phyloP scores from a whole-genome alignment of 2,888 invertebrate genomes.

The Lasioglossum calceatum region DNA sequence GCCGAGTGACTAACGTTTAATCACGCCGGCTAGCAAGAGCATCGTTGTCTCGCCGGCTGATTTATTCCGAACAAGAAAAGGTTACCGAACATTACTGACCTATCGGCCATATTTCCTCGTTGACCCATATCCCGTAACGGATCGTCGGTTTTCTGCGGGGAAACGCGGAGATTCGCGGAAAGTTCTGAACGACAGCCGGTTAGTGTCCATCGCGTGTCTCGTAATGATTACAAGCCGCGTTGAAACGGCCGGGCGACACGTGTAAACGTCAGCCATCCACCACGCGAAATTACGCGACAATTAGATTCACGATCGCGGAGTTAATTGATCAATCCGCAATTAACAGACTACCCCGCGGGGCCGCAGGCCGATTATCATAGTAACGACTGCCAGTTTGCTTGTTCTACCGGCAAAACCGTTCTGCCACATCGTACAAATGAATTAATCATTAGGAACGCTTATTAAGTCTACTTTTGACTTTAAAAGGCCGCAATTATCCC shows the following conservation, averaged over 20 bases:
- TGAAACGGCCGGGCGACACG: slow-evolving; percentile 26
- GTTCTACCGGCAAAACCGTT: not conserved
- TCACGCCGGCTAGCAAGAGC: not conserved
- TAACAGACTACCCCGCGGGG: not conserved
- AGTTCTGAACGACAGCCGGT: not conserved
- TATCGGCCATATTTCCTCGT: not conserved
- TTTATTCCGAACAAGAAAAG: slow-evolving; percentile 17
- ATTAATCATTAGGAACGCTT: slow-evolving; percentile 39
- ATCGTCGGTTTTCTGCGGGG: slow-evolving; percentile 12
- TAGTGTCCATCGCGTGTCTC: slow-evolving; percentile 1
- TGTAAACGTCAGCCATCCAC: slow-evolving; percentile 29
- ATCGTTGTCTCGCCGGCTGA: not conserved
- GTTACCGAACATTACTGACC: slow-evolving; percentile 12
- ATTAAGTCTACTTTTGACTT: slow-evolving; percentile 12
- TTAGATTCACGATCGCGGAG: not conserved
- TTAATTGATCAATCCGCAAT: slow-evolving; percentile 43
- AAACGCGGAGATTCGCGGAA: slow-evolving; percentile 22
- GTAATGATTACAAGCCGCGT: slow-evolving; percentile 1
- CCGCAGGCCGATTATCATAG: slow-evolving; percentile 20
- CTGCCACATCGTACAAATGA: slow-evolving; percentile 15
- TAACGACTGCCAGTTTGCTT: slow-evolving; percentile 1
- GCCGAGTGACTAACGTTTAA: not conserved
- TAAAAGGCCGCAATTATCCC: slow-evolving; percentile 28
- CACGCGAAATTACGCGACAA: not conserved
- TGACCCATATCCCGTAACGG: not conserved